Conservation (phyloP, 64 coral and sea anemone genomes). For the Pocillopora verrucosa region DNA sequence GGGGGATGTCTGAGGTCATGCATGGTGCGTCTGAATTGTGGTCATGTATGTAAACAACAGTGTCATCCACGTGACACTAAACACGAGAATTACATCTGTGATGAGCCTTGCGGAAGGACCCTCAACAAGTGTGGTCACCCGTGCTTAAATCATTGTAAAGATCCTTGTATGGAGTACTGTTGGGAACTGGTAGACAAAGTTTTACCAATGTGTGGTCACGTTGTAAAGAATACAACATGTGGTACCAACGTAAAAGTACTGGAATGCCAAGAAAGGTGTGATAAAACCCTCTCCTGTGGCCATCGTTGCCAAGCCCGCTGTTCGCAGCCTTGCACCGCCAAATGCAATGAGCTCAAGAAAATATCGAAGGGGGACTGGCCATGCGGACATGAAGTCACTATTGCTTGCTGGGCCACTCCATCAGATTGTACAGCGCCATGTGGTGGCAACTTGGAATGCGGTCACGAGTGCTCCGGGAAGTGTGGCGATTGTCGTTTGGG, state of each 20-base stretch:
- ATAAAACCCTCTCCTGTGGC: constrained; percentile 15
- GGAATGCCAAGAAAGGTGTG: constrained; percentile 29
- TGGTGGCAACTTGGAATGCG: constrained; percentile 26
- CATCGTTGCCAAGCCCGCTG: constrained; percentile 41
- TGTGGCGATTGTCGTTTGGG: constrained; percentile 62
- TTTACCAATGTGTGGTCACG: constrained; percentile 45
- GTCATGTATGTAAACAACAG: constrained; percentile 51
- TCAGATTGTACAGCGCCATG: constrained; percentile 59
- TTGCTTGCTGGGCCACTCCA: constrained; percentile 67
- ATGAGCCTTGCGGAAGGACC: constrained; percentile 19
- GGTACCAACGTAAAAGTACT: not conserved
- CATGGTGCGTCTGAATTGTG: constrained; percentile 58
- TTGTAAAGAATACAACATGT: constrained; percentile 4
- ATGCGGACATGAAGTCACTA: constrained; percentile 62
- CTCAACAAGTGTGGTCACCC: constrained; percentile 39
- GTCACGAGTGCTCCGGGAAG: not conserved
- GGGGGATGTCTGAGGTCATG: constrained; percentile 73
- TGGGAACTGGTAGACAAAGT: constrained; percentile 10
- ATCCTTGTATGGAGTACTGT: constrained; percentile 30
- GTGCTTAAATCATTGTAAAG: constrained; percentile 40
- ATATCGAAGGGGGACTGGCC: constrained; percentile 46
- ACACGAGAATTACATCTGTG: constrained; percentile 38
- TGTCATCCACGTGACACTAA: constrained; percentile 63
- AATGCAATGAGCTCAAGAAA: constrained; percentile 62
- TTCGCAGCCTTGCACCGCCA: constrained; percentile 19